These are phyloP conservation scores for Amphipyra tragopoginis DNA, from an alignment of 2,888 invertebrate species.

Conservation along the genomic window DNA sequence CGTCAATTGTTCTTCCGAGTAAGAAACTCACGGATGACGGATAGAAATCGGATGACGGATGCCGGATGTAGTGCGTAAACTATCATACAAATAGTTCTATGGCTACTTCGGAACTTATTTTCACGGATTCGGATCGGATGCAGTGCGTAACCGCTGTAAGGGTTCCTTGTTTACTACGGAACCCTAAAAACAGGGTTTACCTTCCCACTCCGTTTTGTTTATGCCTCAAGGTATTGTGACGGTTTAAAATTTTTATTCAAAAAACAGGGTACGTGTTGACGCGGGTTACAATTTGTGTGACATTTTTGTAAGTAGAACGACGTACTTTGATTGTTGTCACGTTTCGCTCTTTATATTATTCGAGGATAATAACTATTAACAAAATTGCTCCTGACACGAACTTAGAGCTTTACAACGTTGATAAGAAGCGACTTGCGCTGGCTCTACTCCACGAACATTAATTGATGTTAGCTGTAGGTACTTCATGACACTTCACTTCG, in stretches of 20 bases:
- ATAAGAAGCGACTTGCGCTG: slow-evolving; percentile 37
- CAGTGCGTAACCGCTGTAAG: no score
- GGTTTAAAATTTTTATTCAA: slow-evolving; percentile 19
- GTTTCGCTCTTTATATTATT: slow-evolving; percentile 39
- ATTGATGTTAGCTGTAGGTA: slow-evolving; percentile 25
- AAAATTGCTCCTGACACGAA: slow-evolving; percentile 50
- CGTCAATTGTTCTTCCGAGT: no score
- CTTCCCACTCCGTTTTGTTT: slow-evolving; percentile 11
- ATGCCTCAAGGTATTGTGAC: slow-evolving; percentile 2
- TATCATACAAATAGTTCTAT: no score
- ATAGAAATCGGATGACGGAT: no score
- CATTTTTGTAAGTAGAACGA: slow-evolving; percentile 26
- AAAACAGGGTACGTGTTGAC: slow-evolving; percentile 6
- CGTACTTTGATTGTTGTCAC: slow-evolving; percentile 45
- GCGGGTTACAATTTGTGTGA: slow-evolving; percentile 13
- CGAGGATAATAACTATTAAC: slow-evolving; percentile 39
- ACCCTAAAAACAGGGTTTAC: slow-evolving; percentile 17
- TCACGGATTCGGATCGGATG: no score
- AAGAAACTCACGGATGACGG: no score
- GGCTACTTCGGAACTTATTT: no score
- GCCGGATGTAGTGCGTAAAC: no score
- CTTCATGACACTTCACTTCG: slow-evolving; percentile 19
- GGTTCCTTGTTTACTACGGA: no score
- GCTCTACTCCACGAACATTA: slow-evolving; percentile 18
- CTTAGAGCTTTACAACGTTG: slow-evolving; percentile 15